Base-by-base conservation (phyloP, 2,113 vertebrate genomes). In the Tragelaphus strepsiceros region DNA sequence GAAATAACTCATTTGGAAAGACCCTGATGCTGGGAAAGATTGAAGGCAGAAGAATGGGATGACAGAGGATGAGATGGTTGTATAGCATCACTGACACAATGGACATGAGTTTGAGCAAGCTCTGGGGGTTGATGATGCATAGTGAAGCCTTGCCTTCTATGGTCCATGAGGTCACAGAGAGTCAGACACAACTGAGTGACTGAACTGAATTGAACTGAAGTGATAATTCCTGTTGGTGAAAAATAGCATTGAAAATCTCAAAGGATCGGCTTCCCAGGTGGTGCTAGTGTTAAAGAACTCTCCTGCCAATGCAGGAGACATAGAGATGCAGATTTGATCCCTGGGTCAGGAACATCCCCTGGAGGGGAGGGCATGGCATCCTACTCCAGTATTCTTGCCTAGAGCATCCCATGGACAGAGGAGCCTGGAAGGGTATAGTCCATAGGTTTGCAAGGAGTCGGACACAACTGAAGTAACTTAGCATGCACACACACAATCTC, bases 21-120 rank as follows among this genome's bases (percentile, higher is more conserved):
- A 39, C n/a, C 9, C 10, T 71, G n/a, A 71, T 71, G n/a, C n/a
- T 71, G 9, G 67, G 67, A 71, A 71, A 39, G n/a, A 71, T 71
- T 35, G n/a, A 71, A 6, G 5, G n/a, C n/a, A 71, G n/a, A 35
- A 71, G n/a, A 22, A 22, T 0, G 0, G 19, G n/a, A 71, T 0
- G 0, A 39, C n/a, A 71, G n/a, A 71, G 67, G 11, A 35, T 22
- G 10, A 35, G 67, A 39, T 71, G 67, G n/a, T 12, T 71, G n/a
- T n/a, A 22, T 71, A 5, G 67, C n/a, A 71, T 71, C n/a, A 71
- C 67, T 5, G 1, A 12, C 0, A 1, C 5, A 1, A 71, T 39
- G n/a, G 19, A 71, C 35, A 35, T 71, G 67, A 71, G 19, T 71
- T 71, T 71, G n/a, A 71, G 67, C 5, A 39, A 39, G 67, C 67